Evolutionary conservation across 2,888 invertebrate genomes (phyloP).

Genomic region (Andrena camellia): DNA sequence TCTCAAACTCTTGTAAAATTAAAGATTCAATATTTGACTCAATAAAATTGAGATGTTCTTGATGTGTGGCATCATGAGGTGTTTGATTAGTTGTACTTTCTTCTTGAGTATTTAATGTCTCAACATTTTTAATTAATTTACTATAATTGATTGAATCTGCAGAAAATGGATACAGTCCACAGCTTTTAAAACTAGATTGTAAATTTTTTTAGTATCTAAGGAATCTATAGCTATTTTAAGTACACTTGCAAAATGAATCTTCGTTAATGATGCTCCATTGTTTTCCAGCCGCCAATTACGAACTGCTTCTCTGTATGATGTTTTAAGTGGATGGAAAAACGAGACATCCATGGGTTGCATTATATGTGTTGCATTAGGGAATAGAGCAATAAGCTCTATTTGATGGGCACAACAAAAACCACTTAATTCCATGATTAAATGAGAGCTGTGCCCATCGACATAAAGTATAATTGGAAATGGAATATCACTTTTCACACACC

Average conservation of each 20-base stretch:
- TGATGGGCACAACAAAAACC: not conserved
- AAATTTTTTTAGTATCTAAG: not conserved
- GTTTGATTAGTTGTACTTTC: not conserved
- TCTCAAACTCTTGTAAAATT: not conserved
- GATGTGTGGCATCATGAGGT: not conserved
- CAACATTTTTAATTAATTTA: not conserved
- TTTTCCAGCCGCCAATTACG: not conserved
- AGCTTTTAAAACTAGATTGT: not conserved
- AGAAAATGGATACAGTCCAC: not conserved
- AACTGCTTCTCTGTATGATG: not conserved
- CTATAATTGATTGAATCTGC: not conserved
- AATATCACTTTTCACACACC: not conserved
- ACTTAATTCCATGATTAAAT: not conserved
- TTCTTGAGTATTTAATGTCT: not conserved
- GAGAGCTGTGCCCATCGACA: not conserved
- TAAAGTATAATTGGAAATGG: not conserved
- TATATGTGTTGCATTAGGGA: not conserved
- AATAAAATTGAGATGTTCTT: not conserved
- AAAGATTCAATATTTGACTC: not conserved
- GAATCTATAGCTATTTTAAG: not conserved
- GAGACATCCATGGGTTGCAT: not conserved
- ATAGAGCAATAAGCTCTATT: too few species aligned
- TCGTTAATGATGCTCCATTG: not conserved
- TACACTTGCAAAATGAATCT: not conserved
- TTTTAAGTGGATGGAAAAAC: not conserved